These are phyloP conservation scores for Actinopyga echinites DNA, from an alignment of 53 echinoderm and acorn worm genomes.

Conservation along the genomic window DNA sequence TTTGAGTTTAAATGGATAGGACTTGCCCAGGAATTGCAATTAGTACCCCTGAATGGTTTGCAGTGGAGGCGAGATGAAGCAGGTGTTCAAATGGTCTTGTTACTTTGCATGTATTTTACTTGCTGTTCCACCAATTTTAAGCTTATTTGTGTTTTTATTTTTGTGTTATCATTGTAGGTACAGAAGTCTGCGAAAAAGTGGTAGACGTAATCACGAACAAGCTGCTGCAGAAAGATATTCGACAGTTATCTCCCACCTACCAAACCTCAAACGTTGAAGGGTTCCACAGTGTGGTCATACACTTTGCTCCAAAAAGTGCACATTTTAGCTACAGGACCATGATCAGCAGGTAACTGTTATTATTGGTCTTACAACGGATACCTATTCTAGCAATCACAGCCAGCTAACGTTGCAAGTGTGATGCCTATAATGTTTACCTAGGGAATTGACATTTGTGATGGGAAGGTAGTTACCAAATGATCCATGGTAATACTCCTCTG, in stretches of 20 bases:
- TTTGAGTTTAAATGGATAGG: no score
- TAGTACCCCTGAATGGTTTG: no score
- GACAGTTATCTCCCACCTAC: slow-evolving; percentile 39
- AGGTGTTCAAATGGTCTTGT: neutral
- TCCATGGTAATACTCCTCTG: no score
- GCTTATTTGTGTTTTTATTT: neutral
- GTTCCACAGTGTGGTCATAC: slow-evolving; percentile 47
- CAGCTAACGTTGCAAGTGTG: neutral
- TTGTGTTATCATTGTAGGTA: no score
- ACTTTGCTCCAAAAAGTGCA: neutral
- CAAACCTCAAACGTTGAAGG: slow-evolving; percentile 51
- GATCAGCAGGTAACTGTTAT: no score
- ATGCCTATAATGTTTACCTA: neutral
- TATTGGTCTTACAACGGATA: no score
- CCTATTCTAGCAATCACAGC: no score
- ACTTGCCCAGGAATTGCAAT: no score
- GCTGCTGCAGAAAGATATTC: slow-evolving; percentile 34
- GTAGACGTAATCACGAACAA: slow-evolving; percentile 22
- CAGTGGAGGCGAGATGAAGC: no score
- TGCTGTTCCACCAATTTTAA: neutral
- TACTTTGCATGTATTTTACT: neutral
- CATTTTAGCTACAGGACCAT: neutral
- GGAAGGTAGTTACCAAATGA: no score
- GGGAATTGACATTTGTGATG: no score
- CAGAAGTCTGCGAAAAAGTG: slow-evolving; percentile 42